phyloP scores from a whole-genome alignment of 2,888 invertebrate genomes.

The Punctoribates punctum region DNA sequence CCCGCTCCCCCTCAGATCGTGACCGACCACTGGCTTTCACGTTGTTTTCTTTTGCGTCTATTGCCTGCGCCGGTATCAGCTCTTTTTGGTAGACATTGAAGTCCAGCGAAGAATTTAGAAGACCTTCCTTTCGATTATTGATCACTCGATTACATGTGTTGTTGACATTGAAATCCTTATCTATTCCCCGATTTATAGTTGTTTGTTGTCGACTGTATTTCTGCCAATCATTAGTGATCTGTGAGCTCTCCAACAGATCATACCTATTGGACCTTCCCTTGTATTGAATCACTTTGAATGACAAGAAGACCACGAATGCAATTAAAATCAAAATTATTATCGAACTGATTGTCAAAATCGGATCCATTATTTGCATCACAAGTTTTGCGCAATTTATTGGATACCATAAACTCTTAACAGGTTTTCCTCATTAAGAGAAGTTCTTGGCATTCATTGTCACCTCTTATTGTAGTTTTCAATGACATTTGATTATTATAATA shows the following conservation, averaged over 20 bases:
- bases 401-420: background rate
- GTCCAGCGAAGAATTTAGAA: background rate
- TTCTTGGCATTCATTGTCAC: too few species aligned
- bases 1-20: background rate
- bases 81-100: background rate
- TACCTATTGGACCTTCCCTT: background rate
- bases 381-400: background rate
- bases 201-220: background rate
- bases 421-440: too few species aligned
- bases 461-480: too few species aligned
- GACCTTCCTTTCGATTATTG: background rate
- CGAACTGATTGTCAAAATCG: background rate
- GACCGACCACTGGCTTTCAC: background rate
- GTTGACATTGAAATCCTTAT: background rate
- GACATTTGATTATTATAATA: too few species aligned
- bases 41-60: background rate
- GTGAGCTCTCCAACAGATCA: background rate
- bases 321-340: background rate
- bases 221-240: background rate
- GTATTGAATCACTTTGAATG: background rate
- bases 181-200: background rate
- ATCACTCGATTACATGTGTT: background rate
- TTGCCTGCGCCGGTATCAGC: background rate
- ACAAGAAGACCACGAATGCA: background rate
- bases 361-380: background rate